Conservation (phyloP, 1,140 invertebrate genomes). For the Ruditapes philippinarum region DNA sequence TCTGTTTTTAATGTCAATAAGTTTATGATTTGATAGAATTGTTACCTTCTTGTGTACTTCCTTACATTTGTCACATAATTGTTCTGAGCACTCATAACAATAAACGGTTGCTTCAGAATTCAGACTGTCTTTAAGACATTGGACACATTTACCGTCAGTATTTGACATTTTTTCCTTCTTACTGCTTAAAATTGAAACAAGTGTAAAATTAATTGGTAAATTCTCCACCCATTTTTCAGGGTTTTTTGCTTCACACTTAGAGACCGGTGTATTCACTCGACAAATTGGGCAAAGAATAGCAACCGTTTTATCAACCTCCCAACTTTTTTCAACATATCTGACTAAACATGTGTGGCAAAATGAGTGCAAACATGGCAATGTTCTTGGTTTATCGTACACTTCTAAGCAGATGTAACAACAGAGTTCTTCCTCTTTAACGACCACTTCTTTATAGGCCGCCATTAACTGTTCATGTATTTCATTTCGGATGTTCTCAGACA, state of each 20-base stretch:
- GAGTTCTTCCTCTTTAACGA: not conserved
- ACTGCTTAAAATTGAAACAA: not conserved
- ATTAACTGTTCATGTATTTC: too few relatives aligned
- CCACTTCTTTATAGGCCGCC: not conserved
- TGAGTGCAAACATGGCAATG: not conserved
- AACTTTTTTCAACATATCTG: not conserved
- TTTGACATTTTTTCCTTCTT: not conserved
- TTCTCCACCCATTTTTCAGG: not conserved
- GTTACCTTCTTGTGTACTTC: not conserved
- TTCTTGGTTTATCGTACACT: not conserved
- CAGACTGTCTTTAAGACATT: not conserved
- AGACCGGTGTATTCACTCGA: not conserved
- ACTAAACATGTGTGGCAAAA: not conserved
- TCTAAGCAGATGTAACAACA: not conserved
- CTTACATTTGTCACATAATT: not conserved
- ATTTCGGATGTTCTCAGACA: too few relatives aligned
- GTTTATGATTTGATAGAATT: not conserved
- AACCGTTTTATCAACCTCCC: too few relatives aligned
- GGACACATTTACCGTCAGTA: not conserved
- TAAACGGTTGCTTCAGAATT: not conserved
- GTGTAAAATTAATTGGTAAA: not conserved
- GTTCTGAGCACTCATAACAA: constrained; percentile 10
- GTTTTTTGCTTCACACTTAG: not conserved
- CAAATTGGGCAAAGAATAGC: not conserved
- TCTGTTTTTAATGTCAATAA: not conserved